Evolutionary conservation across 2,888 invertebrate species (phyloP), one percentile per base, ranked within the genome.

Genomic region (Nemotelus nigrinus): DNA sequence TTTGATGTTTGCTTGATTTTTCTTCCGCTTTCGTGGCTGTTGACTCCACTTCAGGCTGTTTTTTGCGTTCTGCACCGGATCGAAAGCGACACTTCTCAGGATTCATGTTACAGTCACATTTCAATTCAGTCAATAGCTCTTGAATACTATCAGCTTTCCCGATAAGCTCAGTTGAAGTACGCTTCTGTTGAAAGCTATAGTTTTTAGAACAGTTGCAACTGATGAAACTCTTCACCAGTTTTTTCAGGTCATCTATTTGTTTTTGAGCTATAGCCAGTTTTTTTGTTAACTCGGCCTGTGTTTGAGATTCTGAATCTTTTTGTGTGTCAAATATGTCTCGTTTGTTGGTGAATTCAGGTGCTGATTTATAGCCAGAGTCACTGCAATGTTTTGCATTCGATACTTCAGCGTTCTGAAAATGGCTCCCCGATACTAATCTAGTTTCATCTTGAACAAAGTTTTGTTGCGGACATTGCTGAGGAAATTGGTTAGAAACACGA

Each of bases 201-300:
- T 3, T 67, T 67, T 48, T 48, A 7, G 10, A 8, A 2, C 50
- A 57, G 2, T 44, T 43, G n/a, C 25, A 55, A 43, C 44, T 43
- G 10, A 45, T 25, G 4, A 57, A 44, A 10, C 2, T 41, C 7
- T 72, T 58, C 2, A 72, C 45, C 44, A 50, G 57, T 2, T 2
- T 10, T 55, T 44, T 39, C 7, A 72, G 44, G 3, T 72, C n/a
- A 6, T 57, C 10, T 2, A 72, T 55, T 43, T 72, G 25, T n/a
- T 72, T 39, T 25, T 72, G 57, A 3, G 44, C 57, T 44, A 58
- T 45, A n/a, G 10, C 4, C 6, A 72, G n/a, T 72, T 58, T 72
- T 57, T 10, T 3, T 3, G 4, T 39, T 10, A 71, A 8, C 2
- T 55, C 53, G 39, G 6, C 64, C 7, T 44, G 10, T 6, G 64